Conservation (phyloP, 2,113 vertebrate species). For the Sula dactylatra region DNA sequence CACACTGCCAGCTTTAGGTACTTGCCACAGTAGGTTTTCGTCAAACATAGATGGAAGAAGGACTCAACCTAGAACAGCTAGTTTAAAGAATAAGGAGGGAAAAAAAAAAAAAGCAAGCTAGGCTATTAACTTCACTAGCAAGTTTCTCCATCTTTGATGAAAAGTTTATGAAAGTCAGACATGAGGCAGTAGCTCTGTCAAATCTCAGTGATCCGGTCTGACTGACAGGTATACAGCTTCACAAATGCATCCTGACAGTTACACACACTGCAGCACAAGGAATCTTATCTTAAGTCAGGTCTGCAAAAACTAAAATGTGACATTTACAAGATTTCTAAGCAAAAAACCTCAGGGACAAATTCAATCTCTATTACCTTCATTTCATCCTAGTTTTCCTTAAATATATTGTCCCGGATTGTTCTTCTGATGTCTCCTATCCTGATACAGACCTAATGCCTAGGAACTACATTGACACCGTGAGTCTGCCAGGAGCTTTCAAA, state of each 20-base stretch:
- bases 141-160: not conserved
- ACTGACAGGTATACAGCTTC: slow-evolving; percentile 28
- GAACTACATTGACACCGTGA: not conserved
- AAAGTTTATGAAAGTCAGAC: slow-evolving; percentile 20
- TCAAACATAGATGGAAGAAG: not conserved
- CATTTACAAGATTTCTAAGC: slow-evolving; percentile 32
- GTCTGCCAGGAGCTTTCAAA: slow-evolving; percentile 16
- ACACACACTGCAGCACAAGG: not conserved
- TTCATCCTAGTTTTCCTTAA: not conserved
- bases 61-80: not conserved
- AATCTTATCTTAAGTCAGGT: not conserved
- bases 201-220: not conserved
- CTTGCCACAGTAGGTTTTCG: not conserved
- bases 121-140: not conserved
- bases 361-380: not conserved
- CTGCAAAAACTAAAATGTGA: slow-evolving; percentile 11
- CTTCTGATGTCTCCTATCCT: not conserved
- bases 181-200: not conserved
- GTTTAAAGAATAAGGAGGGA: not conserved
- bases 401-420: not conserved
- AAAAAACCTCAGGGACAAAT: slow-evolving; percentile 14
- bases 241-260: slow-evolving; percentile 27
- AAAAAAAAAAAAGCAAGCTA: not conserved
- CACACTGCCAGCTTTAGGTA: not conserved
- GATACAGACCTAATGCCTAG: not conserved